Evolutionary conservation across 2,113 vertebrate genomes (phyloP), one percentile per base, ranked within the genome.

Genomic region (Corythornis vintsioides): DNA sequence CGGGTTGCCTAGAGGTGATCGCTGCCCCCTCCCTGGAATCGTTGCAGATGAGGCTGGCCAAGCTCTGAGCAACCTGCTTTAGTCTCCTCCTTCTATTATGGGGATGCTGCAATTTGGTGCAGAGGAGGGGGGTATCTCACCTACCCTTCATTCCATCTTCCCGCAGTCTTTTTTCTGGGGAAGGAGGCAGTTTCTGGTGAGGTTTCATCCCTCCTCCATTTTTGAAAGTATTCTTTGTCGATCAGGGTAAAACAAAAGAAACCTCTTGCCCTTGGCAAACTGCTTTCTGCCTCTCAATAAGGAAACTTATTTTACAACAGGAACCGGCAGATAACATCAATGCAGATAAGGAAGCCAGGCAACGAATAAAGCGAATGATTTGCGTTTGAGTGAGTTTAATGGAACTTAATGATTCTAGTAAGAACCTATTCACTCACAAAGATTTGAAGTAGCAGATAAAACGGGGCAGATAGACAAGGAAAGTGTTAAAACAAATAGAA

Each of bases 401-500:
- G 64, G 92, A 50, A 76, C 76, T 92, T 96, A 96, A 95, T 82
- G 95, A 33, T 75, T 80, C 70, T 45, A 24, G 67, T 40, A 47
- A 80, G 72, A 83, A 87, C 67, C 83, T 67, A 43, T 80, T 80
- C 67, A 25, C 69, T 65, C 85, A 21, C 65, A 10, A 60, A 57
- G 88, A 75, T 52, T 45, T 79, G 82, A 92, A 95, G 84, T 57
- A 43, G 66, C 71, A 59, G 89, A 85, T 96, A 73, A 88, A 95
- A 65, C 3, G 71, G 55, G 15, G 78, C 50, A 22, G 79, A 77
- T 86, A 67, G 52, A 84, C 80, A 15, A 86, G 77, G 69, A 78
- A 79, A 75, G 89, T 57, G 91, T 87, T 75, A 94, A 93, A 96
- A 61, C 93, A 96, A 96, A 96, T 20, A 93, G 86, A 86, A 91